Percentiles rank a stretch among this genome's conserved stretches.
phyloP scores from a whole-genome alignment of 1,140 invertebrate species.

The Sinonovacula constricta region DNA sequence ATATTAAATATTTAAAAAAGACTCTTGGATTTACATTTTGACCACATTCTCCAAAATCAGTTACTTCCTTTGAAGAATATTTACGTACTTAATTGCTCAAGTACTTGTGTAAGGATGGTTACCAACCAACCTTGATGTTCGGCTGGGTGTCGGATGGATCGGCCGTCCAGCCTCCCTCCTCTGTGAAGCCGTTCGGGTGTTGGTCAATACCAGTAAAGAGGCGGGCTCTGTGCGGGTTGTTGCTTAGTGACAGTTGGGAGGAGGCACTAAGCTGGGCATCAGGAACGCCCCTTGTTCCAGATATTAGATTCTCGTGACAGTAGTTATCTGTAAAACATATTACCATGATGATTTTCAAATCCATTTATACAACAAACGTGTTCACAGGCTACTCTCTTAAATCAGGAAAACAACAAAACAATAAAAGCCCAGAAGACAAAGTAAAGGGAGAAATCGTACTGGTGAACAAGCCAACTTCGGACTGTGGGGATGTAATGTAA shows the following conservation, averaged over 20 bases:
- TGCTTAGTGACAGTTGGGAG: conserved; percentile 6
- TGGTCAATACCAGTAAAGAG: conserved; percentile 3
- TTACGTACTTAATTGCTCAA: no score
- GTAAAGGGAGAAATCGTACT: no score
- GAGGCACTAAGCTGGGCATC: conserved; percentile 32
- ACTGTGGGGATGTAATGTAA: not conserved
- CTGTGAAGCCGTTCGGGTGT: conserved; percentile 4
- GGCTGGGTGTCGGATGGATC: conserved; percentile 12
- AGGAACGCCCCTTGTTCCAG: conserved; percentile 38
- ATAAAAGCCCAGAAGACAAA: no score
- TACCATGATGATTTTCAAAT: no score
- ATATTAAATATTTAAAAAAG: no score
- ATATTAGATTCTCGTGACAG: conserved; percentile 46
- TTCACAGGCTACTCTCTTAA: no score
- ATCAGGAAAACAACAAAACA: no score
- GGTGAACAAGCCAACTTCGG: not conserved
- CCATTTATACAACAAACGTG: no score
- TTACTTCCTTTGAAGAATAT: no score
- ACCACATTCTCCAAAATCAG: no score
- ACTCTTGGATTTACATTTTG: no score
- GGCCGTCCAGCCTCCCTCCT: conserved; percentile 36
- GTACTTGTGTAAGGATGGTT: not conserved
- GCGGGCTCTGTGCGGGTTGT: conserved; percentile 29
- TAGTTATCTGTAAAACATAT: no score
- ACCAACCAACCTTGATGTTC: conserved; percentile 24